These are phyloP conservation scores for Caretta caretta DNA, from an alignment of 2,113 vertebrate genomes.

Conservation along the genomic window DNA sequence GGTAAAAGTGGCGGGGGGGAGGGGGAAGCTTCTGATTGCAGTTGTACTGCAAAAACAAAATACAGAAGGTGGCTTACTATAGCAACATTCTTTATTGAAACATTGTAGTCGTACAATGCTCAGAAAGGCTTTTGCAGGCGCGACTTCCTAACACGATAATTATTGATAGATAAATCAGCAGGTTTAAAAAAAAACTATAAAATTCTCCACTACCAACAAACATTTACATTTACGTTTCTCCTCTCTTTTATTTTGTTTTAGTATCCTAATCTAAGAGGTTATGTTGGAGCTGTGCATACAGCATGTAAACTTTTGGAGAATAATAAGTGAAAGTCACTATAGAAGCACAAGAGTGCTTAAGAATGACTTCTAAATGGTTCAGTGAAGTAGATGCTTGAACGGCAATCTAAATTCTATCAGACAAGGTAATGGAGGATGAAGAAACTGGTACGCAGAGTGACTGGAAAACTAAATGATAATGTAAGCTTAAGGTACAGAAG, in stretches of 20 bases:
- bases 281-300: conserved; percentile 36
- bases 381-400: conserved; percentile 33
- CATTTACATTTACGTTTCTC: background rate
- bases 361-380: conserved; percentile 47
- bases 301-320: background rate
- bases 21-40: background rate
- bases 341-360: conserved; percentile 50
- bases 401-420: conserved; percentile 62
- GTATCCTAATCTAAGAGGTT: background rate
- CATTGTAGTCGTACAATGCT: background rate
- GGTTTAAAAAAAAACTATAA: background rate
- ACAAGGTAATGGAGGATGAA: conserved; percentile 47
- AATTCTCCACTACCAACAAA: conserved; percentile 7
- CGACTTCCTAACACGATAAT: background rate
- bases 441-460: conserved; percentile 29
- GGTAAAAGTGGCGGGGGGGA: background rate
- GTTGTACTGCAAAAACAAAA: background rate
- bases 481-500: conserved; percentile 20
- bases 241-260: background rate
- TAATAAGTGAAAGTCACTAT: conserved; percentile 16
- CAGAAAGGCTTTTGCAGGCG: background rate
- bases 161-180: background rate
- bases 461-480: conserved; percentile 49
- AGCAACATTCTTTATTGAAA: background rate
- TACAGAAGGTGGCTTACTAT: background rate